Conservation (phyloP, 2,113 vertebrate genomes). For the Brienomyrus longianalis region DNA sequence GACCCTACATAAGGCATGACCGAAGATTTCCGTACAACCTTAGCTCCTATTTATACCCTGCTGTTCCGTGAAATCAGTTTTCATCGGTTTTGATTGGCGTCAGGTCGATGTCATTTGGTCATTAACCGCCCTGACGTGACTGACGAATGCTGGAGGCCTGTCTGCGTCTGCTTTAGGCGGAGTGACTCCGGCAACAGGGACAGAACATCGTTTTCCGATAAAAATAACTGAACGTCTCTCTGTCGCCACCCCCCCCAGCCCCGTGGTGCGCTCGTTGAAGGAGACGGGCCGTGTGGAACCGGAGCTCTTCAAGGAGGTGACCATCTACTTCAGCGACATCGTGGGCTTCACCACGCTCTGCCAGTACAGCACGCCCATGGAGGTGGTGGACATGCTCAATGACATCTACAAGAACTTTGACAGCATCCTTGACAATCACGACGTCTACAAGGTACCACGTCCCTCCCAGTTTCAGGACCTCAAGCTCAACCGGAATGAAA, state of each 20-base stretch:
- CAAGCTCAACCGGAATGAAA: background rate
- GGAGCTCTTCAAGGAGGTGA: slow-evolving; percentile 91
- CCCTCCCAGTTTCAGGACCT: background rate
- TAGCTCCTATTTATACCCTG: background rate
- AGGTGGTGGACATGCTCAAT: slow-evolving; percentile 97
- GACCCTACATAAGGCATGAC: background rate
- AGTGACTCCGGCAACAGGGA: background rate
- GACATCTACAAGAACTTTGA: slow-evolving; percentile 96
- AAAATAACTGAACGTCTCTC: background rate
- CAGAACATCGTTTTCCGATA: background rate
- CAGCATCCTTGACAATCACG: slow-evolving; percentile 87
- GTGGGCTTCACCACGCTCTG: slow-evolving; percentile 95
- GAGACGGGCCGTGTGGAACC: slow-evolving; percentile 86
- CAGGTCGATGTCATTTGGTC: background rate
- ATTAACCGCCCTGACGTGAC: background rate
- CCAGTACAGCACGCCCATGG: slow-evolving; percentile 96
- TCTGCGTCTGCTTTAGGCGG: background rate
- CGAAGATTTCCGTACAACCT: background rate
- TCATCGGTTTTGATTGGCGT: background rate
- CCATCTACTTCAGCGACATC: slow-evolving; percentile 96
- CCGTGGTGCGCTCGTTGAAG: slow-evolving; percentile 91
- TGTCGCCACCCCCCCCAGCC: slow-evolving; percentile 53
- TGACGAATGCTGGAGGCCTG: background rate
- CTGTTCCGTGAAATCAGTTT: background rate
- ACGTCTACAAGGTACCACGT: slow-evolving; percentile 88